Base-by-base conservation (phyloP, 1,140 invertebrate species). In the Cydia fagiglandana region DNA sequence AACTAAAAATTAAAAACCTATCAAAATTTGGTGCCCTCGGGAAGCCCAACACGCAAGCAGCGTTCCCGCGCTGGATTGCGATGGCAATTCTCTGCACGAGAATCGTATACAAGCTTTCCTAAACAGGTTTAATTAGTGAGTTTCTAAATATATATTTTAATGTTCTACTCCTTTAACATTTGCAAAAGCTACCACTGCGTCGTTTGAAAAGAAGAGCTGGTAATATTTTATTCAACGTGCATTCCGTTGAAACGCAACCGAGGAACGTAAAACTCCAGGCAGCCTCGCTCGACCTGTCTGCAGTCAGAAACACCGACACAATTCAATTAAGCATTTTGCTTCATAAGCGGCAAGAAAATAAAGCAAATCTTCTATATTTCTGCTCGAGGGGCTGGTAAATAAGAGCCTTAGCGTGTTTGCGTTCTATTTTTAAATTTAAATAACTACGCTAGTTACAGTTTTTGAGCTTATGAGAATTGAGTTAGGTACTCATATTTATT, bases 261-360 rank as follows among this genome's bases (percentile, higher is more conserved):
- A 24, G 10, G 56, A 20, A 61, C 56, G 20, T 61, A 24, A 61
- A 61, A 24, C 9, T 61, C 7, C n/a, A 61, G 56, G 56, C 20
- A 61, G 20, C n/a, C 53, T 17, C 15, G 15, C 50, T n/a, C 15
- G 53, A 61, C 56, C 56, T 66, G 66, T 70, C 66, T 70, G n/a
- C 30, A 38, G 34, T 17, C 66, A 70, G 30, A 38, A 66, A 70
- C 66, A 38, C 66, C 66, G 34, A 70, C 66, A 38, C 66, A 70
- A 70, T 70, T 70, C 66, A 70, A 70, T 70, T 70, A 70, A 70
- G 66, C 66, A 38, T 70, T 70, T 70, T 70, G 30, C 66, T 70
- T 70, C 34, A 38, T 70, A 70, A 38, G 66, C 66, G 34, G n/a
- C n/a, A 70, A 38, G 66, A 38, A 38, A 70, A 70, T 41, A 38